Evolutionary conservation across 2,113 vertebrate genomes (phyloP), one percentile per base, ranked within the genome.

Genomic region (Upupa epops): DNA sequence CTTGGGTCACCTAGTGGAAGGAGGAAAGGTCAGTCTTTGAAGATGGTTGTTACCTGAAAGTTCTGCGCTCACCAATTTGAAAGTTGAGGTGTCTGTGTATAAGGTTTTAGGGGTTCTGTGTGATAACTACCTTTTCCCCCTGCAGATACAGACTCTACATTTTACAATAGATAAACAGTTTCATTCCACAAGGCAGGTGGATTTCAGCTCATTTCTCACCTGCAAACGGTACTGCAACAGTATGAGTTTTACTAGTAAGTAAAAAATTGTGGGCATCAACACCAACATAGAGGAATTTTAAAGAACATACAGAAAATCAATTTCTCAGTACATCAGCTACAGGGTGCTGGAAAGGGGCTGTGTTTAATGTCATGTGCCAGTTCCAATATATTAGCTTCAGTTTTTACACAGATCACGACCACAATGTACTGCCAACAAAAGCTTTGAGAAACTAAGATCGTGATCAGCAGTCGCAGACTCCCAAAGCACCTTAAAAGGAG

Each of bases 1-100:
- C 75, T 97, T 45, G 97, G 94, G 40, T 98, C 98, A 84, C 87
- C 99, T 99, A 88, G 25, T 31, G 61, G 86, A 52, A 94, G 68
- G 81, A 86, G 58, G 86, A 85, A 73, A 90, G 10, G 19, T 34
- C 81, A 82, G 28, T n/a, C 61, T 82, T 49, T 81, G 92, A 88
- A 46, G 36, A 86, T 6, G 34, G n/a, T 11, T 21, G 52, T 24
- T 52, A 71, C 26, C 60, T 86, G 17, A 68, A 45, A 72, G 17
- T 71, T 54, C 59, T 59, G 25, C n/a, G 66, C 60, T 70, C 65
- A 68, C 6, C 75, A 37, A 70, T 54, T 22, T 34, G 26, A 61
- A 49, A 58, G 37, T 40, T 18, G 21, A 56, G 5, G 24, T 14
- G 48, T 55, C 77, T 69, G 45, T 55, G n/a, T 36, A 26, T 61